Conservation (phyloP, 1,140 invertebrate genomes). For the Bicyclus anynana region DNA sequence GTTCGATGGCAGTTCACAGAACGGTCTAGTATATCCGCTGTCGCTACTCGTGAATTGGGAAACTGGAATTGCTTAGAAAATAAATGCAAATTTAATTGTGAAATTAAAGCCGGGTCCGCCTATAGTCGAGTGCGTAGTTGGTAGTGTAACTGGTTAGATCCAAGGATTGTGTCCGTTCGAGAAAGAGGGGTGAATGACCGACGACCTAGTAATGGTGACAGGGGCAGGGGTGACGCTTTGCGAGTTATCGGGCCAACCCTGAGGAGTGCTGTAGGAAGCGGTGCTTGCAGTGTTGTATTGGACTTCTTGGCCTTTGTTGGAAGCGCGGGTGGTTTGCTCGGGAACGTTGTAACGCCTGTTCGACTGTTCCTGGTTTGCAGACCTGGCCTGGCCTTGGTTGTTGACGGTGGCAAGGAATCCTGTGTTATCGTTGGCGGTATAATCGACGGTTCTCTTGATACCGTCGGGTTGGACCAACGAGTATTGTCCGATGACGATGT, state of each 20-base stretch:
- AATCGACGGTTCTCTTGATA: constrained; percentile 81
- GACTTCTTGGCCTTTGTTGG: constrained; percentile 28
- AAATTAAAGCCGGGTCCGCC: constrained; percentile 29
- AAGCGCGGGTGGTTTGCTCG: constrained; percentile 27
- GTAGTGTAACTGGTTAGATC: constrained; percentile 31
- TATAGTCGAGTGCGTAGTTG: constrained; percentile 3
- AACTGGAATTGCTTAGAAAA: constrained; percentile 10
- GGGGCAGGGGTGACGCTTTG: constrained; percentile 32
- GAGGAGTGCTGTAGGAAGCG: constrained; percentile 31
- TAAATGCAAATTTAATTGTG: constrained; percentile 20
- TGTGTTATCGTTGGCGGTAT: constrained; percentile 73
- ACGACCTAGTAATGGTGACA: constrained; percentile 44
- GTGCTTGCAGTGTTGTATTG: constrained; percentile 28
- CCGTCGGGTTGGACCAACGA: constrained; percentile 82
- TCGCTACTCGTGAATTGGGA: constrained; percentile 7
- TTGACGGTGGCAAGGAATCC: constrained; percentile 59
- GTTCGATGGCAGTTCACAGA: constrained; percentile 11
- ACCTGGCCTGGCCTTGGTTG: constrained; percentile 46
- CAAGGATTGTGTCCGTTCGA: constrained; percentile 43
- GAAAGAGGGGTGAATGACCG: constrained; percentile 40
- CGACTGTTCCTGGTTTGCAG: constrained; percentile 19
- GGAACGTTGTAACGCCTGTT: constrained; percentile 29
- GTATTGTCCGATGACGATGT: constrained; percentile 81
- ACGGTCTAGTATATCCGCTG: constrained; percentile 15
- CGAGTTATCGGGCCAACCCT: constrained; percentile 36